phyloP scores from a whole-genome alignment of 2,888 invertebrate genomes.

The Herminia tarsipennalis region DNA sequence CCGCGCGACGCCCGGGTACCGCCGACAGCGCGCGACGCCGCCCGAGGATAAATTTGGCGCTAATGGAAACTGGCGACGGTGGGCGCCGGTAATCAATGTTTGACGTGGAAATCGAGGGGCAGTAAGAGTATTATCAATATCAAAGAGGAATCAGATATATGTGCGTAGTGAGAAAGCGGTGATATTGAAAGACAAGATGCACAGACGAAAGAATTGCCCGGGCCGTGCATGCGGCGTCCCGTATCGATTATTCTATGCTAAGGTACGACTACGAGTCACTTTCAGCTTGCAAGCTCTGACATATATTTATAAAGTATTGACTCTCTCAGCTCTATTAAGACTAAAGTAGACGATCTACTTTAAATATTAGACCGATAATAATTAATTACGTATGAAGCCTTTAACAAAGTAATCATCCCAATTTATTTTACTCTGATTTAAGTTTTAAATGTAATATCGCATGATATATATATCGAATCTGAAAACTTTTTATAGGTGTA shows the following conservation, averaged over 20 bases:
- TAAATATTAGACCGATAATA: too few species aligned
- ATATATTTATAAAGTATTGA: slow-evolving; percentile 10
- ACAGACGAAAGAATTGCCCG: slow-evolving; percentile 23
- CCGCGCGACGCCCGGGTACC: slow-evolving; percentile 45
- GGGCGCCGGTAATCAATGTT: slow-evolving; percentile 82
- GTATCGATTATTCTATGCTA: slow-evolving; percentile 45
- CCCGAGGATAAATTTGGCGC: slow-evolving; percentile 84
- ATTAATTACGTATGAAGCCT: too few species aligned
- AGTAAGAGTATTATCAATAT: slow-evolving; percentile 60
- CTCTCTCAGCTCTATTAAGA: not conserved
- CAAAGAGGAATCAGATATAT: slow-evolving; percentile 35
- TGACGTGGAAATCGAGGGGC: slow-evolving; percentile 71
- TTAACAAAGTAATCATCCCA: too few species aligned
- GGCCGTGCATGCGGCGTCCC: slow-evolving; percentile 19
- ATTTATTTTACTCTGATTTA: not conserved
- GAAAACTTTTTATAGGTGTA: too few species aligned
- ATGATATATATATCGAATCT: too few species aligned
- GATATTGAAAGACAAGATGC: slow-evolving; percentile 16
- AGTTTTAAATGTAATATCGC: too few species aligned
- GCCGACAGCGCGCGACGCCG: slow-evolving; percentile 70
- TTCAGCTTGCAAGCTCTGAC: slow-evolving; percentile 17
- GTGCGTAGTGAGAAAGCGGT: slow-evolving; percentile 18
- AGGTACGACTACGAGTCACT: slow-evolving; percentile 42
- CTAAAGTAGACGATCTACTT: not conserved
- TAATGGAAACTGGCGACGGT: slow-evolving; percentile 76